These are phyloP conservation scores for Sinelater perroti DNA, from an alignment of 2,888 invertebrate species.

Conservation along the genomic window DNA sequence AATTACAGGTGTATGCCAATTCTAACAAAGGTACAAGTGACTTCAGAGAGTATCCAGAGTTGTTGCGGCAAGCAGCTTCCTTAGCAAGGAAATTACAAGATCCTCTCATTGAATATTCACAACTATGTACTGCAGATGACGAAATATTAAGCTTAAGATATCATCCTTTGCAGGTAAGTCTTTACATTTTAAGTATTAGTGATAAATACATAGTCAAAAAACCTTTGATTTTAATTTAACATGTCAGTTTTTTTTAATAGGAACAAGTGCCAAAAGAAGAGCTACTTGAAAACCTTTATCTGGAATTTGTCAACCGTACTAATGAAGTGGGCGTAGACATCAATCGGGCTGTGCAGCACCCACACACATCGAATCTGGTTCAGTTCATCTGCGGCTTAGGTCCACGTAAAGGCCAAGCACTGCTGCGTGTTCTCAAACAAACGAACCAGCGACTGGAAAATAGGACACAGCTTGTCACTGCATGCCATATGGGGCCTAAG, in stretches of 20 bases:
- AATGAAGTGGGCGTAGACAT: conserved; percentile 99
- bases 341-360: conserved; percentile 89
- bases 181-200: too few relatives aligned
- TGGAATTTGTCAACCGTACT: conserved; percentile 93
- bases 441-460: conserved; percentile 93
- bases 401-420: conserved; percentile 89
- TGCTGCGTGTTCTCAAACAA: conserved; percentile 87
- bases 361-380: conserved; percentile 86
- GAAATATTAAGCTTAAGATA: conserved; percentile 95
- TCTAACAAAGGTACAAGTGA: conserved; percentile 87
- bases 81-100: conserved; percentile 93
- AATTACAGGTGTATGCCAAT: conserved; percentile 78
- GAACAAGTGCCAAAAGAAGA: conserved; percentile 86
- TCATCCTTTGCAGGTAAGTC: conserved; percentile 77
- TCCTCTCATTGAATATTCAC: conserved; percentile 94
- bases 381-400: conserved; percentile 98
- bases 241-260: too few relatives aligned
- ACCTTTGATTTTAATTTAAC: not conserved
- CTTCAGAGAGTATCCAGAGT: conserved; percentile 91
- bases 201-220: not conserved
- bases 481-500: conserved; percentile 97
- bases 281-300: conserved; percentile 81
- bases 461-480: conserved; percentile 92
- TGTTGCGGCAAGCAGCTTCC: conserved; percentile 92
- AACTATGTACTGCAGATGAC: conserved; percentile 94